Base-by-base conservation (phyloP, 2,113 vertebrate species). In the Orientallactaga bullata region DNA sequence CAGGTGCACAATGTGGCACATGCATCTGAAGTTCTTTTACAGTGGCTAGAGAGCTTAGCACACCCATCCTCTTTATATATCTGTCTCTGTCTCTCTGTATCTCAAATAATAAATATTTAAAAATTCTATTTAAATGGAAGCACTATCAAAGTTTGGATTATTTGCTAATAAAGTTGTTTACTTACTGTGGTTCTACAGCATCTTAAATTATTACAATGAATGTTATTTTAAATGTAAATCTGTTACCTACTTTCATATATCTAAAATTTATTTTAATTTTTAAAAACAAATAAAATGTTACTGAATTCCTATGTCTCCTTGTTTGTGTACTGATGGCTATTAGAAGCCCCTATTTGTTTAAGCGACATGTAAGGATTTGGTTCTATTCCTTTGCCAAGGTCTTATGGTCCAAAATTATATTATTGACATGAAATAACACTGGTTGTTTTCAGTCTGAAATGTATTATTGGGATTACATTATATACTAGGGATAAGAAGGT, bases 111-210 rank as follows among this genome's bases (percentile, higher is more conserved):
- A 47, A 8, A 47, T 47, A 47, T 47, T 47, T 47, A 47, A 47
- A 60, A 47, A 71, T 7, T 90, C 77, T 85, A 37, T 89, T 68
- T 85, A 88, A 91, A 55, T 85, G 72, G 82, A 96, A 90, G 2
- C n/a, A 88, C 58, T 89, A 74, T 89, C 60, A 91, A 72, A 83
- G 42, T 85, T 28, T 80, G 32, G 72, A 18, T 4, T 65, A 60
- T 73, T 95, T 94, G n/a, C 32, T 80, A 58, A 20, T 58, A 84
- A 95, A 78, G 80, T 95, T 92, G 68, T n/a, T 89, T 37, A 39
- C 81, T 94, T 74, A 51, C 61, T 91, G 5, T 82, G 58, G 17
- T 91, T 88, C 26, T 86, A 1, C 0, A 85, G 20, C 7, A 88
- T 71, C 32, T 72, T 1, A 79, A 91, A 91, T 30, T 92, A 30